Base-by-base conservation (phyloP, 2,113 vertebrate species). In the Malurus alboscapulatus region DNA sequence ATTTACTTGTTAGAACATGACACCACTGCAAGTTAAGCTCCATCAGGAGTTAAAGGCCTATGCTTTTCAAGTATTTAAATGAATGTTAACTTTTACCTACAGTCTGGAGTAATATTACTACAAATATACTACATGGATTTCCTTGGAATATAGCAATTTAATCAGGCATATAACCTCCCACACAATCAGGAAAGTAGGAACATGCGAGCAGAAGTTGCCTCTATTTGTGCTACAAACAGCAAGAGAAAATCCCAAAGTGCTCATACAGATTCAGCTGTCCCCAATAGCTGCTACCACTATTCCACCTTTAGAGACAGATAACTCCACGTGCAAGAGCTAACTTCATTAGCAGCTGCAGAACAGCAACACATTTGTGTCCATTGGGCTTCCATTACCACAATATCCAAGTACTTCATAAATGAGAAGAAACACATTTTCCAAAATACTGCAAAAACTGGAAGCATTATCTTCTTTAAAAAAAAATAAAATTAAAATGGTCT, bases 341-440 rank as follows among this genome's bases (percentile, higher is more conserved):
- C 29, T 85, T 87, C 54, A 79, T 75, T 82, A 83, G 29, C 87
- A 90, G 69, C 58, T 93, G 85, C 71, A 83, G 42, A 82, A 85
- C 19, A 76, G 54, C 9, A 91, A 22, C n/a, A 44, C 51, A 24
- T 88, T 72, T 85, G 9, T 57, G 42, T 79, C 90, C 50, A 38
- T 4, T 79, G 15, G 53, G 27, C 25, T 40, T 58, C 58, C 54
- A 50, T 69, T 40, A 40, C 40, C 0, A 1, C 20, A 44, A 17
- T 53, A 83, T 27, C 34, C 45, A 83, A 72, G 36, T 21, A 68
- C 36, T 48, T 71, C 15, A 32, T 44, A 65, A 71, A 81, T 22
- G 89, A 57, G 29, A 79, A 79, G 32, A 77, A 89, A 67, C 12
- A 62, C 5, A 15, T 71, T 69, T 84, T 61, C 34, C 14, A 55